phyloP scores from a whole-genome alignment of 2,113 vertebrate species.

The Papio anubis region DNA sequence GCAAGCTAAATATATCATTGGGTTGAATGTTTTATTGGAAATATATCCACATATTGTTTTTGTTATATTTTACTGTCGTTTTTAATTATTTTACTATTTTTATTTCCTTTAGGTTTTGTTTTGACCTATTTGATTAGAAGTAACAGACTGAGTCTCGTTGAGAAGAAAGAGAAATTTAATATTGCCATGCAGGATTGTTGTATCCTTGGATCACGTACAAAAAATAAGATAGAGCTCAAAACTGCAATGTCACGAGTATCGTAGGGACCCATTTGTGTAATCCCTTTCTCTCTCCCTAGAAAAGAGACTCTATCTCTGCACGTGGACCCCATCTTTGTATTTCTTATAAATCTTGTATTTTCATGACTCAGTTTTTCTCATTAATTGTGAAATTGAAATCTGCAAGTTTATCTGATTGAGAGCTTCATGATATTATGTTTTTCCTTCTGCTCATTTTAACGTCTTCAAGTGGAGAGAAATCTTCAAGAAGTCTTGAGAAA shows the following conservation, averaged over 20 bases:
- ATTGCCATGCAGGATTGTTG: too few species aligned
- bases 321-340: not conserved
- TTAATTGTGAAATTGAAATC: not conserved
- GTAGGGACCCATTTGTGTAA: not conserved
- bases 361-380: not conserved
- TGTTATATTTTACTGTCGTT: not conserved
- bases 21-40: not conserved
- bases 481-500: too few species aligned
- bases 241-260: too few species aligned
- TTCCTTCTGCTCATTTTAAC: not conserved
- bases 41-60: not conserved
- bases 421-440: not conserved
- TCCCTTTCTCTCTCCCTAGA: not conserved
- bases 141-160: not conserved
- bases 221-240: not conserved
- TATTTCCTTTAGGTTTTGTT: not conserved
- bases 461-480: not conserved
- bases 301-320: not conserved
- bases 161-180: not conserved
- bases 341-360: not conserved
- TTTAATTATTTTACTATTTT: not conserved
- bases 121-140: not conserved
- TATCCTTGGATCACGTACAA: not conserved
- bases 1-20: not conserved
- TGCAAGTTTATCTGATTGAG: not conserved